Conservation (phyloP, 2,797 vertebrate species). For the Eupleurogrammus muticus region DNA sequence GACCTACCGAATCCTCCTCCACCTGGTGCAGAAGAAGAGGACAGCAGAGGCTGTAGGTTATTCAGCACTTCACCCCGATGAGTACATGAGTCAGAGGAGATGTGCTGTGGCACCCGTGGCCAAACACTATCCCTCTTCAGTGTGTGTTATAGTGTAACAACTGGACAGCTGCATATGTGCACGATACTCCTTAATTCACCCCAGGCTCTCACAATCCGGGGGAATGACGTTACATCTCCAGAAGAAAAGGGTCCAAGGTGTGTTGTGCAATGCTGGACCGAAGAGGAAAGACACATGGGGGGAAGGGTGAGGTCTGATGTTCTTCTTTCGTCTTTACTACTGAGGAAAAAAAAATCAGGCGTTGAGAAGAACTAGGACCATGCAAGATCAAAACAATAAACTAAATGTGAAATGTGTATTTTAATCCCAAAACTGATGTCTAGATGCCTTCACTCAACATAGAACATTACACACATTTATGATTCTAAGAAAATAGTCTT, state of each 20-base stretch:
- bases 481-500: constrained; percentile 14
- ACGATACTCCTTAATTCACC: neutral
- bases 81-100: constrained; percentile 54
- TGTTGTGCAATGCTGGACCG: constrained; percentile 23
- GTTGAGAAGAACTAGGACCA: neutral
- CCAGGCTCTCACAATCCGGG: neutral
- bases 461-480: constrained; percentile 2
- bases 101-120: constrained; percentile 60
- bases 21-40: constrained; percentile 81
- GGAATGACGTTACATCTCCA: constrained; percentile 2
- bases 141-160: constrained; percentile 77
- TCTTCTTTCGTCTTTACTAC: constrained; percentile 1
- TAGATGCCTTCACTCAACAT: constrained; percentile 42
- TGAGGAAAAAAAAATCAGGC: neutral
- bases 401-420: constrained; percentile 6
- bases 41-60: constrained; percentile 75
- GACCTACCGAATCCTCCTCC: constrained; percentile 84
- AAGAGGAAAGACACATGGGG: neutral
- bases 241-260: neutral
- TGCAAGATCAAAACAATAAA: constrained; percentile 1
- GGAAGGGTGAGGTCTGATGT: neutral
- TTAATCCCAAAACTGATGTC: constrained; percentile 2
- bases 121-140: constrained; percentile 74
- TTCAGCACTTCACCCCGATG: constrained; percentile 65
- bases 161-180: neutral